phyloP scores from a whole-genome alignment of 2,113 vertebrate genomes.

The Chloroceryle aenea region DNA sequence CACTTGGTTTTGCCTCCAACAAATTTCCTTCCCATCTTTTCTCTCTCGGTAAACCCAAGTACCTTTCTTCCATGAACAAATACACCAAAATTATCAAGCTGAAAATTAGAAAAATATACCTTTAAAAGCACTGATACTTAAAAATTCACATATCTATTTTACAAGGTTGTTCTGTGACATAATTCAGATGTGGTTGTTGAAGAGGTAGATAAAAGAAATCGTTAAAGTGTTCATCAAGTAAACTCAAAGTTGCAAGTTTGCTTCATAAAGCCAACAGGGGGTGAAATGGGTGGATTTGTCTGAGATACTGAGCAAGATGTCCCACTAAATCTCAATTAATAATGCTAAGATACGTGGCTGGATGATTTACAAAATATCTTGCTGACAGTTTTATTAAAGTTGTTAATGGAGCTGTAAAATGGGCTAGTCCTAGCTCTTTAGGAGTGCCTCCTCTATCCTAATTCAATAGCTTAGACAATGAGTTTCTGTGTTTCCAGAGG shows the following conservation, averaged over 20 bases:
- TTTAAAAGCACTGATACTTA: not conserved
- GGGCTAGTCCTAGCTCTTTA: not conserved
- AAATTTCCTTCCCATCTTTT: not conserved
- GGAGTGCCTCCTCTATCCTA: not conserved
- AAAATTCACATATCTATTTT: not conserved
- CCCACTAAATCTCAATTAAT: constrained; percentile 44
- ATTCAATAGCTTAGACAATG: not conserved
- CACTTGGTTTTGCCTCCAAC: not conserved
- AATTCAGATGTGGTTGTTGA: not conserved
- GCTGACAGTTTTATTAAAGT: constrained; percentile 19
- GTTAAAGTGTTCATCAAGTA: not conserved
- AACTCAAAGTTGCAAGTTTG: not conserved
- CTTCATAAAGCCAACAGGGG: not conserved
- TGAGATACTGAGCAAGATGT: not conserved
- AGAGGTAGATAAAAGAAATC: not conserved
- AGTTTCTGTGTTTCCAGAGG: constrained; percentile 16
- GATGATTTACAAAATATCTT: not conserved
- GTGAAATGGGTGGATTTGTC: not conserved
- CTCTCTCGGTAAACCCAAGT: not conserved
- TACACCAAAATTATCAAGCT: not conserved
- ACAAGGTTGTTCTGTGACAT: not conserved
- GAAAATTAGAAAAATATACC: not conserved
- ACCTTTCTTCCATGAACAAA: not conserved
- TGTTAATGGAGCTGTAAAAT: constrained; percentile 33
- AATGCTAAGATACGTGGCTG: not conserved